Base-by-base conservation (phyloP, 2,113 vertebrate genomes). In the Periophthalmodon schlosseri region DNA sequence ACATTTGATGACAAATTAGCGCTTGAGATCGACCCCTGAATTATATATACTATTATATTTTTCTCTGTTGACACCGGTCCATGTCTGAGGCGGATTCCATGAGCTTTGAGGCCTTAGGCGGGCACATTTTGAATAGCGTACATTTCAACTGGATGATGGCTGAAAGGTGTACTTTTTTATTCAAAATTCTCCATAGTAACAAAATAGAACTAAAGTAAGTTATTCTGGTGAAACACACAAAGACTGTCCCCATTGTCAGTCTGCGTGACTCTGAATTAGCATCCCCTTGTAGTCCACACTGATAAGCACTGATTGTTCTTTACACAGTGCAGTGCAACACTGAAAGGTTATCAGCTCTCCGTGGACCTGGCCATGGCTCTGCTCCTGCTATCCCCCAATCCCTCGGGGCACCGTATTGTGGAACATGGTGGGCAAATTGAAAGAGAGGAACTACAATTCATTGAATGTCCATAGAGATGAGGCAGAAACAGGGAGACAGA, bases 271-370 rank as follows among this genome's bases (percentile, higher is more conserved):
- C 47, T 86, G 85, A 87, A 89, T 92, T 89, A 90, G 84, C 85
- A 89, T 90, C 79, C 61, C 46, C 73, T 87, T 84, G 85, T 79
- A 82, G 91, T 85, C 76, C 18, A 75, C 39, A 20, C 73, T 80
- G 91, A 91, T 91, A 91, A 91, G 83, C 84, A 72, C 82, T 87
- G 89, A 92, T 92, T 92, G 89, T 91, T 91, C 89, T 90, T 91
- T 87, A 82, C 82, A 87, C 83, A 86, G 83, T 0, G 70, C 57
- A 75, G 79, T 89, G 86, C 78, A 83, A 85, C 88, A 76, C 74
- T 47, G 77, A 92, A 91, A 92, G 91, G 91, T 92, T 91, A 91
- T 88, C 82, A 24, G 83, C 86, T 83, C 89, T 91, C 89, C 60
- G 61, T 4, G 87, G 91, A 87, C 81, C 81, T 86, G 87, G 84